A percentile compares a stretch with the other conserved stretches of the same genome.
Evolutionary conservation across 2,113 vertebrate species (phyloP).

Genomic region (Typhlomys cinereus): DNA sequence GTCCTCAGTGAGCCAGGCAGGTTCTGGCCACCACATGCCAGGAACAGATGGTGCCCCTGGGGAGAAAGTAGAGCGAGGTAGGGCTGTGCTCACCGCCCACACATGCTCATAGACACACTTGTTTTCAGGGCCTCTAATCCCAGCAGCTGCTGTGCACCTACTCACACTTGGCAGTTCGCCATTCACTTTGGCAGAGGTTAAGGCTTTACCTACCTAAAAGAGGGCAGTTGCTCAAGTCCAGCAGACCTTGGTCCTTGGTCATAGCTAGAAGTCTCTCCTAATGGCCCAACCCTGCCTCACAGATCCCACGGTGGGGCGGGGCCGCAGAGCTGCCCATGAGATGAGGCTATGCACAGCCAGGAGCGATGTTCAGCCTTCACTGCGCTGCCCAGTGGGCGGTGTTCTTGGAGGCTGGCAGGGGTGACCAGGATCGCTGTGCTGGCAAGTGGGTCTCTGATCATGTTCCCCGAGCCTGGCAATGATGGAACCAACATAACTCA

Average conservation of each 20-base stretch:
- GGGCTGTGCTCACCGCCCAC: slow-evolving; percentile 58
- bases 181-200: neutral
- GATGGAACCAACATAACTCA: neutral
- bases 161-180: neutral
- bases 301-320: neutral
- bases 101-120: slow-evolving; percentile 26
- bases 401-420: neutral
- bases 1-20: slow-evolving; percentile 57
- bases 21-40: slow-evolving; percentile 72
- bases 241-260: neutral
- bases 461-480: rapidly evolving
- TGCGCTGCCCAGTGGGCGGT: neutral
- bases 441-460: neutral
- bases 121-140: slow-evolving; percentile 35
- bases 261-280: neutral
- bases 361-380: rapidly evolving
- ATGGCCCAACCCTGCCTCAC: neutral
- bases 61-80: slow-evolving; percentile 74
- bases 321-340: neutral
- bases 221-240: neutral
- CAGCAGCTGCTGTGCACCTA: slow-evolving; percentile 69
- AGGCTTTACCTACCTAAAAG: neutral
- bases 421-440: neutral
- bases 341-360: neutral
- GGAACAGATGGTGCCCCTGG: slow-evolving; percentile 79